These are phyloP conservation scores for Chrysemys picta DNA, from an alignment of 2,113 vertebrate species.

Conservation along the genomic window DNA sequence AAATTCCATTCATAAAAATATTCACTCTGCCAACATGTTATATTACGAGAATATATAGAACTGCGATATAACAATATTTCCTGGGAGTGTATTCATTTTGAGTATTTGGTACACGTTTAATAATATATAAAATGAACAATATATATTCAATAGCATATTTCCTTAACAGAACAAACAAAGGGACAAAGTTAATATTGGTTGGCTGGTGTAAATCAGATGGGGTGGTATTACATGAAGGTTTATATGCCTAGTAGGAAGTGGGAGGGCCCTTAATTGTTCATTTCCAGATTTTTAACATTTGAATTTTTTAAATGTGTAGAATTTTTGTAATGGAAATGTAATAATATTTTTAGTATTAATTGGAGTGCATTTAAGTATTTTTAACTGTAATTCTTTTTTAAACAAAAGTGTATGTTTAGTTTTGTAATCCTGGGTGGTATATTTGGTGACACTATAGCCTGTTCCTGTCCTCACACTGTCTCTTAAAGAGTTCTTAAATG, in stretches of 20 bases:
- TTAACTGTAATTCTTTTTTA: constrained; percentile 11
- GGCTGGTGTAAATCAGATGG: not conserved
- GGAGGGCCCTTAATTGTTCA: not conserved
- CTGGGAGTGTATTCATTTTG: not conserved
- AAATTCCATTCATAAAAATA: not conserved
- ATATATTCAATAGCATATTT: not conserved
- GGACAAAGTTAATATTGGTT: not conserved
- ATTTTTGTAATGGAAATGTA: not conserved
- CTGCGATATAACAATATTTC: not conserved
- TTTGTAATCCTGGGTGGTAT: constrained; percentile 9
- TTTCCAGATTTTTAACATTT: not conserved
- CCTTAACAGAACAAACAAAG: not conserved
- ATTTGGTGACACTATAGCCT: not conserved
- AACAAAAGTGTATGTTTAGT: not conserved
- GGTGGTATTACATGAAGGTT: not conserved
- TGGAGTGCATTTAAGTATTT: not conserved
- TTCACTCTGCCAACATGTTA: not conserved
- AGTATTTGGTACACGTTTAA: not conserved
- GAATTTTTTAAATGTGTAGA: not conserved
- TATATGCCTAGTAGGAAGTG: not conserved
- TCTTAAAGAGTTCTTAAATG: not conserved
- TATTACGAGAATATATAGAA: not conserved
- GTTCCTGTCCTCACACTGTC: not conserved
- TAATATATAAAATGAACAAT: not conserved
- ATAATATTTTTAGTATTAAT: not conserved